phyloP scores from a whole-genome alignment of 2,888 invertebrate species.

The Hydroisotoma schaefferi region DNA sequence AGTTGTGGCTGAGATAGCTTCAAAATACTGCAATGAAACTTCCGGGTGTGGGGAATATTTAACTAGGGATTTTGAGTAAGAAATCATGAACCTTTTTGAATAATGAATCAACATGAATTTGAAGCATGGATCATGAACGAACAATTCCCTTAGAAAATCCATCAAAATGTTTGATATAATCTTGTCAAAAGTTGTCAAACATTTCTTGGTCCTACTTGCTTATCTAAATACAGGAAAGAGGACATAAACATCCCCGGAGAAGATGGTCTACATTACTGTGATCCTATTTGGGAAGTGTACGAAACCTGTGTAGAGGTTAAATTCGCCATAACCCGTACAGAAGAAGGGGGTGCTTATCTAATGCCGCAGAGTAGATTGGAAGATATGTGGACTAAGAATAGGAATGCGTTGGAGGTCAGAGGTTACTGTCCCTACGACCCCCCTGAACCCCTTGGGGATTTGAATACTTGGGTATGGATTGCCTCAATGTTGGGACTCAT shows the following conservation, averaged over 20 bases:
- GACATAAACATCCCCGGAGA: conserved; percentile 29
- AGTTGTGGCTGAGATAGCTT: conserved; percentile 18
- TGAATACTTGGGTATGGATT: conserved; percentile 23
- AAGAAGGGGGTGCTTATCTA: conserved; percentile 15
- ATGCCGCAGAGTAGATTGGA: conserved; percentile 13
- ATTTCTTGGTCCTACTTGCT: not conserved
- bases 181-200: not conserved
- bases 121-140: not conserved
- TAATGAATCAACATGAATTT: not conserved
- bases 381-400: conserved; percentile 26
- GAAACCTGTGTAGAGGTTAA: conserved; percentile 29
- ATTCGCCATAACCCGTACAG: conserved; percentile 20
- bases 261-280: conserved; percentile 31
- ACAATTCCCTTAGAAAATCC: too few species aligned
- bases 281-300: conserved; percentile 22
- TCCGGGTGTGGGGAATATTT: not conserved
- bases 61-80: conserved; percentile 14
- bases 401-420: not conserved
- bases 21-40: conserved; percentile 17
- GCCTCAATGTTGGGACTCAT: conserved; percentile 26
- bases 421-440: conserved; percentile 30
- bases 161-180: too few species aligned
- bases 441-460: not conserved
- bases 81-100: too few species aligned
- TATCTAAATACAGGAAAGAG: not conserved